Evolutionary conservation across 1,140 invertebrate species (phyloP).

Genomic region (Eriosoma lanigerum): DNA sequence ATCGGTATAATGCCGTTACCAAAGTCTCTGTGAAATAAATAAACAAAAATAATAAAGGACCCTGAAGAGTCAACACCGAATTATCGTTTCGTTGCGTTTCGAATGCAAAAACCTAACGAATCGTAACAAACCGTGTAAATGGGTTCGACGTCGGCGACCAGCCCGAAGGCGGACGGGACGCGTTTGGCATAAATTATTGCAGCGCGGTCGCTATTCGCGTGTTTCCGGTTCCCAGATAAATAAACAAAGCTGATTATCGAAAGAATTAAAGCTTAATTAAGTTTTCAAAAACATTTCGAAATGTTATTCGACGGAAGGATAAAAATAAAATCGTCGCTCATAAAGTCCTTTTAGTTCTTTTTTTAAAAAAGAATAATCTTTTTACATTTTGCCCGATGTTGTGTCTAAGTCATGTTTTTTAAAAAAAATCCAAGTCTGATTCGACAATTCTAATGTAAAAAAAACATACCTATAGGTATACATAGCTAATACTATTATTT

Average conservation of each 20-base stretch:
- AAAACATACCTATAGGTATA: too few species aligned
- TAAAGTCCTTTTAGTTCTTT: too few species aligned
- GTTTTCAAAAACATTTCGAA: not conserved
- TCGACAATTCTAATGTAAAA: too few species aligned
- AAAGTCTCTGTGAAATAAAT: not conserved
- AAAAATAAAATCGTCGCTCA: too few species aligned
- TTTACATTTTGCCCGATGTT: too few species aligned
- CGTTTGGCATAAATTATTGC: constrained; percentile 39
- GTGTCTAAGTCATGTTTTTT: too few species aligned
- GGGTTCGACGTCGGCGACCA: not conserved
- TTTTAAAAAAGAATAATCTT: too few species aligned
- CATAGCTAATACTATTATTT: too few species aligned
- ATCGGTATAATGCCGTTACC: not conserved
- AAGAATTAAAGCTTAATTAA: constrained; percentile 45
- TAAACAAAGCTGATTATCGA: constrained; percentile 47
- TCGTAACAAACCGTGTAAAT: constrained; percentile 43
- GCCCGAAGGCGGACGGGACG: not conserved
- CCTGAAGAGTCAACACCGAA: constrained; percentile 23
- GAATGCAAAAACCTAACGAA: constrained; percentile 51
- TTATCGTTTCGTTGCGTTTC: constrained; percentile 26
- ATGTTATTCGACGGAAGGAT: not conserved
- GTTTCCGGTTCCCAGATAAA: not conserved
- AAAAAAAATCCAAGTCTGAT: too few species aligned
- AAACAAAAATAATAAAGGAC: not conserved
- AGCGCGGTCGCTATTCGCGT: not conserved